Conservation (phyloP, 1,140 invertebrate genomes). For the Microvelia longipes region DNA sequence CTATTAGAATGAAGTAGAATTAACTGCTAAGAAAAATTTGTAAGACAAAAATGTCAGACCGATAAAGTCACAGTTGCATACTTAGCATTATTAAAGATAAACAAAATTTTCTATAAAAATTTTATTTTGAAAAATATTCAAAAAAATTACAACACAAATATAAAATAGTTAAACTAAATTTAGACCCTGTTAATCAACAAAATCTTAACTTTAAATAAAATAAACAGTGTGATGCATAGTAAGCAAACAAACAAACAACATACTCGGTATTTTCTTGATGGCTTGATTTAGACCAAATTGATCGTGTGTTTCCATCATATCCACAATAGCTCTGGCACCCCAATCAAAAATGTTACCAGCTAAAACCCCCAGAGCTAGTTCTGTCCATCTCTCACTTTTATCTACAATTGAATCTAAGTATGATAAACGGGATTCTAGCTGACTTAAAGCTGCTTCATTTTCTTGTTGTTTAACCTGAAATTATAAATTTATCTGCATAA, state of each 20-base stretch:
- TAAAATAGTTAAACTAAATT: too few relatives aligned
- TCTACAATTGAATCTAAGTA: constrained; percentile 35
- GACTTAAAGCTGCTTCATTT: constrained; percentile 37
- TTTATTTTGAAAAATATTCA: too few relatives aligned
- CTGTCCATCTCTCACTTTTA: constrained; percentile 29
- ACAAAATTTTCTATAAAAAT: too few relatives aligned
- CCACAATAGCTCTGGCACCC: constrained; percentile 76
- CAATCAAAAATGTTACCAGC: constrained; percentile 93
- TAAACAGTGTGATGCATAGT: background rate
- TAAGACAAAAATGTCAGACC: too few relatives aligned
- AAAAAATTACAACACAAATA: background rate
- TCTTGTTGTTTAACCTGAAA: constrained; percentile 43
- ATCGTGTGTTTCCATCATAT: constrained; percentile 55
- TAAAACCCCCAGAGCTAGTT: constrained; percentile 42
- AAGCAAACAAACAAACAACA: background rate
- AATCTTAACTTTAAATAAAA: background rate
- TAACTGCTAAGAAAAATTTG: too few relatives aligned
- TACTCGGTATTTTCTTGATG: constrained; percentile 49
- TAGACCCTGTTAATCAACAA: background rate
- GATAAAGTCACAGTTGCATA: too few relatives aligned
- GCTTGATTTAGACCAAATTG: constrained; percentile 71
- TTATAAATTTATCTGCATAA: too few relatives aligned
- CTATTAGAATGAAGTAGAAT: too few relatives aligned
- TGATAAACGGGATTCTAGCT: constrained; percentile 34
- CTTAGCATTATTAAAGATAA: too few relatives aligned